These are phyloP conservation scores for Chymomyza procnemis DNA, from an alignment of 2,888 invertebrate species.

Conservation along the genomic window DNA sequence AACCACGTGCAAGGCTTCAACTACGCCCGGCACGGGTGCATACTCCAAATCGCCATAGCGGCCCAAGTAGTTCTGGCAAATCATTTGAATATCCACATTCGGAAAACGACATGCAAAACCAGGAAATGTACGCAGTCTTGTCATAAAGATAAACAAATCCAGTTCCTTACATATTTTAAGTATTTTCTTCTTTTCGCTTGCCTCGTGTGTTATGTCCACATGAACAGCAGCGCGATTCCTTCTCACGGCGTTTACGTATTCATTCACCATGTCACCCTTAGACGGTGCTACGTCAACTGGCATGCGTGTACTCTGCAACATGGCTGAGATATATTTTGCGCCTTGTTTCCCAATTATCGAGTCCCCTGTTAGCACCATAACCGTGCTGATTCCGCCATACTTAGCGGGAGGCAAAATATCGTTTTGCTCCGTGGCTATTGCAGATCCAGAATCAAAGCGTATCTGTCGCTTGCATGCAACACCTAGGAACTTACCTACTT, in stretches of 20 bases:
- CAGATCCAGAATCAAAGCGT: no score
- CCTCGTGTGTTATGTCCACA: conserved; percentile 54
- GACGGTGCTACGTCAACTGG: conserved; percentile 66
- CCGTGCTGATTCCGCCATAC: conserved; percentile 64
- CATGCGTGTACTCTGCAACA: conserved; percentile 57
- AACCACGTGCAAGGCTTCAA: conserved; percentile 67
- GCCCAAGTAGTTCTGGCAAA: conserved; percentile 68
- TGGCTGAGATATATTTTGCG: conserved; percentile 49
- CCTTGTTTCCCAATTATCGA: conserved; percentile 58
- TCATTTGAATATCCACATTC: conserved; percentile 55
- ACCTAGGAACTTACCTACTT: background rate
- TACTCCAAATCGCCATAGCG: conserved; percentile 71
- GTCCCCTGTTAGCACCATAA: conserved; percentile 58
- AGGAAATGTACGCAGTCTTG: conserved; percentile 54
- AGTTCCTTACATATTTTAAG: conserved; percentile 57
- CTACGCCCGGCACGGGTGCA: conserved; percentile 68
- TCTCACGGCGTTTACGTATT: conserved; percentile 61
- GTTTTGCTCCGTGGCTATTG: conserved; percentile 16
- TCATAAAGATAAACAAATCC: conserved; percentile 56
- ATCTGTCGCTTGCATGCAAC: background rate
- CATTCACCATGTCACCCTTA: conserved; percentile 30
- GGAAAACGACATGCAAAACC: conserved; percentile 61
- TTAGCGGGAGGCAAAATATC: conserved; percentile 48
- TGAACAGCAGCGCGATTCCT: conserved; percentile 65
- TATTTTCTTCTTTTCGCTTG: conserved; percentile 44